phyloP scores from a whole-genome alignment of 1,140 invertebrate genomes.

The Meloidogyne floridensis region DNA sequence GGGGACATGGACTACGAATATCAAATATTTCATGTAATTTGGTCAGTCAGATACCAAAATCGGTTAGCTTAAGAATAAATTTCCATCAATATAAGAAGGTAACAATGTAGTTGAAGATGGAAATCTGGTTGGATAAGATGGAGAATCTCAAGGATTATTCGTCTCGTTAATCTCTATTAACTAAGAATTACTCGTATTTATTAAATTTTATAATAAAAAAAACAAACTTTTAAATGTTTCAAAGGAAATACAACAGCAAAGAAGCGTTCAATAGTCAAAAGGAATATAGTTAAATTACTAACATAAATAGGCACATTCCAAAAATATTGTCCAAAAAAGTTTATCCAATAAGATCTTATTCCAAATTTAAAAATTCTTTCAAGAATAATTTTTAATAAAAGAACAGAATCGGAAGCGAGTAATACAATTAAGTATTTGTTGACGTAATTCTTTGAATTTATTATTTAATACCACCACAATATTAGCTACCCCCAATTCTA shows the following conservation, averaged over 20 bases:
- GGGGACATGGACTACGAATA: too few relatives aligned
- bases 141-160: too few relatives aligned
- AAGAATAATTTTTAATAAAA: slow-evolving; percentile 12
- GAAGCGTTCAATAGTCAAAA: slow-evolving; percentile 23
- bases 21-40: too few relatives aligned
- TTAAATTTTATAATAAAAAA: neutral
- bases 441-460: slow-evolving; percentile 17
- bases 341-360: slow-evolving; percentile 14
- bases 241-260: slow-evolving; percentile 24
- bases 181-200: neutral
- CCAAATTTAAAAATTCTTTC: slow-evolving; percentile 20
- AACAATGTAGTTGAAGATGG: too few relatives aligned
- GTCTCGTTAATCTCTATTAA: neutral
- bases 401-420: slow-evolving; percentile 18
- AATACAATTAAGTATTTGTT: slow-evolving; percentile 26
- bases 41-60: too few relatives aligned
- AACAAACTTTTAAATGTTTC: slow-evolving; percentile 18
- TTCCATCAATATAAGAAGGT: too few relatives aligned
- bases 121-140: too few relatives aligned
- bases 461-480: neutral
- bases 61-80: too few relatives aligned
- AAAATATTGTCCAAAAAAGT: slow-evolving; percentile 14
- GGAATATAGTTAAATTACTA: slow-evolving; percentile 25
- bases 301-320: slow-evolving; percentile 22
- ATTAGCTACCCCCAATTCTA: too few relatives aligned